Percentiles rank a stretch among this genome's conserved stretches.
Evolutionary conservation across 1,140 invertebrate species (phyloP).

Genomic region (Homalodisca vitripennis): DNA sequence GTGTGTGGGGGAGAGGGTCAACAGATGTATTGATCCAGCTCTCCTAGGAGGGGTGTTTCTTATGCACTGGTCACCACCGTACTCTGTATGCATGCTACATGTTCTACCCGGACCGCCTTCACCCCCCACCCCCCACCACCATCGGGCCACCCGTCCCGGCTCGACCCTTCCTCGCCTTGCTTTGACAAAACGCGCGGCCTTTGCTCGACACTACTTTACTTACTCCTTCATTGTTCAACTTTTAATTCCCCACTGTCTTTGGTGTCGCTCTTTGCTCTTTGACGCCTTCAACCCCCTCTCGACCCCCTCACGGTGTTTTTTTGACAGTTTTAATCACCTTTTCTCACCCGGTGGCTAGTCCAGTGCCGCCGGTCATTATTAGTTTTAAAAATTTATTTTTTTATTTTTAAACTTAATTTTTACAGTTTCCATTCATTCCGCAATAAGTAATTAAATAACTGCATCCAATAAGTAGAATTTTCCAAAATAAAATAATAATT

Average conservation of each 20-base stretch:
- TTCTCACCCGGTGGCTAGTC: no score
- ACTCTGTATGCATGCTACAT: conserved; percentile 25
- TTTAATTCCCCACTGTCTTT: conserved; percentile 9
- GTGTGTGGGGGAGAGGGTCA: conserved; percentile 22
- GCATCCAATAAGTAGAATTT: no score
- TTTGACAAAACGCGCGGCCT: conserved; percentile 1
- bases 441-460: no score
- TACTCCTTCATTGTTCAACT: conserved; percentile 17
- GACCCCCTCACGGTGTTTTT: no score
- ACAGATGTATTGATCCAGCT: not conserved
- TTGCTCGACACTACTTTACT: conserved; percentile 10
- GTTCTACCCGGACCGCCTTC: not conserved
- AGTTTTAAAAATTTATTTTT: no score
- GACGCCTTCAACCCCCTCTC: no score
- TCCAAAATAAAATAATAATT: no score
- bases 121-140: not conserved
- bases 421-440: no score
- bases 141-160: not conserved
- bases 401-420: no score
- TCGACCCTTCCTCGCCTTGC: not conserved
- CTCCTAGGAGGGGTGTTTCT: conserved; percentile 27
- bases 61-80: conserved; percentile 31
- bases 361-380: no score
- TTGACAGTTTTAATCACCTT: not conserved
- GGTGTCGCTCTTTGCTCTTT: not conserved